Conservation (phyloP, 2,888 invertebrate genomes). For the Eulithis prunata region DNA sequence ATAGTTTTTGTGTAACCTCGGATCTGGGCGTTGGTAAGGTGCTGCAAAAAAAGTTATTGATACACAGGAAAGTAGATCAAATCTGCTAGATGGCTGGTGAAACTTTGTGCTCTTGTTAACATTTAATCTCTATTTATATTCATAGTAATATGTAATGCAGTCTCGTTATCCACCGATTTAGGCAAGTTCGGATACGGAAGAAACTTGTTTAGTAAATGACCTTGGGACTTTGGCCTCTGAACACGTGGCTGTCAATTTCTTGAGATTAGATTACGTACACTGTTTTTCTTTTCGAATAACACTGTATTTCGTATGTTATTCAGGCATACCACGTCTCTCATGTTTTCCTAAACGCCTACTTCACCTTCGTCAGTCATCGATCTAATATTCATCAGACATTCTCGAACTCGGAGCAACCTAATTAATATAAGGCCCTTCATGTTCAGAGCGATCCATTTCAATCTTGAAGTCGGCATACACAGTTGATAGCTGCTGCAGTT, state of each 20-base stretch:
- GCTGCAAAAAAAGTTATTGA: conserved; percentile 52
- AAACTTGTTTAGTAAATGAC: conserved; percentile 6
- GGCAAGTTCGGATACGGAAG: neutral
- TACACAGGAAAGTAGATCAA: conserved; percentile 56
- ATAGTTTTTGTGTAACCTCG: conserved; percentile 37
- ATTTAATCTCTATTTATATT: too few species aligned
- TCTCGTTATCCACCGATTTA: neutral
- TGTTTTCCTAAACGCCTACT: conserved; percentile 37
- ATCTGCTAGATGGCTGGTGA: conserved; percentile 46
- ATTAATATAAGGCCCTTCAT: conserved; percentile 30
- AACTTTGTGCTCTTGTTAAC: conserved; percentile 43
- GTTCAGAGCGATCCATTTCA: conserved; percentile 21
- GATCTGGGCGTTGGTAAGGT: conserved; percentile 46
- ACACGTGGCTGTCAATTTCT: conserved; percentile 14
- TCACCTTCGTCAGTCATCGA: conserved; percentile 28
- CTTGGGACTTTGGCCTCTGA: conserved; percentile 3
- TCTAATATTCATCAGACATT: conserved; percentile 32
- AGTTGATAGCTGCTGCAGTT: conserved; percentile 1
- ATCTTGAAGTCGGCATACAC: conserved; percentile 4
- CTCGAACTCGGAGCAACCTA: conserved; percentile 15
- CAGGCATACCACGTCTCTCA: conserved; percentile 1
- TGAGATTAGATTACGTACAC: conserved; percentile 3
- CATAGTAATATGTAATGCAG: too few species aligned
- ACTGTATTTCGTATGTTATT: too few species aligned
- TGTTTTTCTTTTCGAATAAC: conserved; percentile 5